Base-by-base conservation (phyloP, 1,140 invertebrate species). In the Telenomus remus region DNA sequence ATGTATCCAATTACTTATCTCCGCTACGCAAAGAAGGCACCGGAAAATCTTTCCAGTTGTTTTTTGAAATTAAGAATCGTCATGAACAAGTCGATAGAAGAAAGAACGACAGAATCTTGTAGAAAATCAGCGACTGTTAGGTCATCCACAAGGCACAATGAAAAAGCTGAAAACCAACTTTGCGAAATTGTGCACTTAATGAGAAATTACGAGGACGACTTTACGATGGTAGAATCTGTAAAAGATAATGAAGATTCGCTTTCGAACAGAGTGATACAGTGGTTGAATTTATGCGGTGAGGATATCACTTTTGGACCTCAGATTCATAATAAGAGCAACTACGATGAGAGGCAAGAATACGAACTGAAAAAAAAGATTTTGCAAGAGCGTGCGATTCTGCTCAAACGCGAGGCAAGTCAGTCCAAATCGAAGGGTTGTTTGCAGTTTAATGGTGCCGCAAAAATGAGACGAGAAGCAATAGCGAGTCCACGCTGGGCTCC, bases 251-350 rank as follows among this genome's bases (percentile, higher is more conserved):
- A 27, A 43, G 63, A 87, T 77, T 77, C 79, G 6, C 71, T 90
- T 14, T 87, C 87, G 0, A 87, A 90, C 16, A 82, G 87, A 4
- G 89, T 90, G 0, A 73, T 89, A 0, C 87, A 89, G 19, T 90
- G 89, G 89, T 71, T 90, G 57, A 86, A 89, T 68, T 77, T 89
- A 10, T 88, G 88, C 0, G 86, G 86, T 0, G 82, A 78, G 33
- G 69, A 63, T 6, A 61, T 74, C 37, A 86, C 15, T 85, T 88
- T 80, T 79, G 83, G 4, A 79, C 14, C 61, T 8, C 71, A 48
- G 14, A 56, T 68, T 46, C 64, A 57, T 1, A 27, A 34, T 9
- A 2, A 14, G 9, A 33, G 37, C 6, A 39, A 39, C 9, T 27
- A 6, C 19, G 8, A 39, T 9, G n/a, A 39, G 9, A 39, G 37